Conservation (phyloP, 1,140 invertebrate genomes). For the Neodiprion pinetum region DNA sequence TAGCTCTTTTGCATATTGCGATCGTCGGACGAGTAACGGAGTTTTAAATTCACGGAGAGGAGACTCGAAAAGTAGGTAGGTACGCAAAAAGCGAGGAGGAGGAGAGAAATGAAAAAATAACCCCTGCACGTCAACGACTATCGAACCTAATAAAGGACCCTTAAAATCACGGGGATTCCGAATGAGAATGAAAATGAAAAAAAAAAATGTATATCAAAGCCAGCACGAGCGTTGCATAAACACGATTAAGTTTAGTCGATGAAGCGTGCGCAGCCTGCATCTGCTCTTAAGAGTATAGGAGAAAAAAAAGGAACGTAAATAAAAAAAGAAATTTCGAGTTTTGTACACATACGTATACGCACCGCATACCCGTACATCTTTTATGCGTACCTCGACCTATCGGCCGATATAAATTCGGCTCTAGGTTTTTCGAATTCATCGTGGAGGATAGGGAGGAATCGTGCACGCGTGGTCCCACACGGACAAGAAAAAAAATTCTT, state of each 20-base stretch:
- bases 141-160: conserved; percentile 7
- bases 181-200: background rate
- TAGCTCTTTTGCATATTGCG: background rate
- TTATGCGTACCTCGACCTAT: no score
- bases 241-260: conserved; percentile 38
- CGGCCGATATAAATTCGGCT: background rate
- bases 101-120: background rate
- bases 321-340: background rate
- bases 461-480: background rate
- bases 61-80: background rate
- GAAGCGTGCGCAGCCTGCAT: conserved; percentile 32
- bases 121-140: background rate
- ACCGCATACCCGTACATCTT: no score
- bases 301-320: background rate
- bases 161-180: background rate
- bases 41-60: no score
- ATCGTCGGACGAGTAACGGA: no score
- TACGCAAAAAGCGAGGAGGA: background rate
- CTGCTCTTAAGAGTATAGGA: conserved; percentile 23
- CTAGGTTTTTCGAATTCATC: background rate
- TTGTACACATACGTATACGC: background rate
- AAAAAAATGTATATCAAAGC: background rate
- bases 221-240: conserved; percentile 39
- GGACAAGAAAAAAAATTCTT: background rate
- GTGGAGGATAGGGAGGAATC: background rate